Conservation (phyloP, 2,797 vertebrate genomes). For the Champsocephalus gunnari region DNA sequence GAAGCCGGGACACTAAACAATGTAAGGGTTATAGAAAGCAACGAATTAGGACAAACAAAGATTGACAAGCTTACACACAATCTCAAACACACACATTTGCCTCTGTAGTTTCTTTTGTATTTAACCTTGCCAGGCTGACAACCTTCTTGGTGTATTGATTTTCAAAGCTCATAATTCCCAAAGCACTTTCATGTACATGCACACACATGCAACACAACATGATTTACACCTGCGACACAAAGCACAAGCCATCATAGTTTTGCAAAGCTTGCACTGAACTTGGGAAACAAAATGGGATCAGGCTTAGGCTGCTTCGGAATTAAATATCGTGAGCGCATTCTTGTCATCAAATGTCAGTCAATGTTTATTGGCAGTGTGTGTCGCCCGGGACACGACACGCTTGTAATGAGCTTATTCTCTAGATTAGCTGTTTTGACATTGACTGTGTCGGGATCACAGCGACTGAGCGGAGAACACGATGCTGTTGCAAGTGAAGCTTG, state of each 20-base stretch:
- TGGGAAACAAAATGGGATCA: conserved; percentile 21
- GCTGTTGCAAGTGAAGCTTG: conserved; percentile 13
- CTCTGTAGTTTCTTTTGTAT: not conserved
- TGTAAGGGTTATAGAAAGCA: not conserved
- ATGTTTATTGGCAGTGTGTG: conserved; percentile 29
- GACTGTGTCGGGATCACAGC: conserved; percentile 11
- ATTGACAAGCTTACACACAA: conserved; percentile 12
- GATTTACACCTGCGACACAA: conserved; percentile 1
- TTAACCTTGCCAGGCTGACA: conserved; percentile 36
- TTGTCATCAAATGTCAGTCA: conserved; percentile 31
- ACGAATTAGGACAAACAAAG: conserved; percentile 32
- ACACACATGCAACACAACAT: not conserved
- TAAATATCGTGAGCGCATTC: conserved; percentile 13
- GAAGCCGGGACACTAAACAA: conserved; percentile 11
- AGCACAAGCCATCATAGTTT: not conserved
- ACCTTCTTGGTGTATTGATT: conserved; percentile 34
- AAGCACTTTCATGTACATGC: not conserved
- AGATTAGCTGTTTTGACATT: conserved; percentile 47
- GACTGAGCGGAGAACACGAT: conserved; percentile 43
- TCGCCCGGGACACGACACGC: conserved; percentile 20
- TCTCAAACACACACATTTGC: conserved; percentile 13
- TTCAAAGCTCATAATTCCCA: conserved; percentile 2
- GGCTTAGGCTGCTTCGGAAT: not conserved
- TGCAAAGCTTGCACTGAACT: conserved; percentile 4
- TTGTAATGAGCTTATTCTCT: conserved; percentile 59